A percentile compares a stretch with the other conserved stretches of the same genome.
phyloP scores from a whole-genome alignment of 2,797 vertebrate genomes.

The Crotalus adamanteus region DNA sequence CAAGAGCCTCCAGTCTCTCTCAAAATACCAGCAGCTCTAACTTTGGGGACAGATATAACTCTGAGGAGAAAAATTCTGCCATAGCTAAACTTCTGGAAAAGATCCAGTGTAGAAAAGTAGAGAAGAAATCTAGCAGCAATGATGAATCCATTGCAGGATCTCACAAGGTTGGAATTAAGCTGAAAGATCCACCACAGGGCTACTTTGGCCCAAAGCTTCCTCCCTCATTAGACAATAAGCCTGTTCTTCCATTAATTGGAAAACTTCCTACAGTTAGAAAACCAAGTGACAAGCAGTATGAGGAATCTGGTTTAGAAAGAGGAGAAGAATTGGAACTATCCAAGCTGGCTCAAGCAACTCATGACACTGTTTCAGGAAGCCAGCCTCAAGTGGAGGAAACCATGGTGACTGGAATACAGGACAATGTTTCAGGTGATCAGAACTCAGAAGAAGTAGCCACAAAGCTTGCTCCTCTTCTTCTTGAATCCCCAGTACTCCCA shows the following conservation, averaged over 20 bases:
- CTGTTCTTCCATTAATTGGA: constrained; percentile 90
- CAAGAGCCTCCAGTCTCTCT: constrained; percentile 65
- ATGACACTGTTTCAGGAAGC: constrained; percentile 46
- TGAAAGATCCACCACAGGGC: constrained; percentile 96
- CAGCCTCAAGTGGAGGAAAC: constrained; percentile 65
- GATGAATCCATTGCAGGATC: constrained; percentile 73
- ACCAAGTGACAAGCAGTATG: constrained; percentile 75
- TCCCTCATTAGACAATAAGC: constrained; percentile 87
- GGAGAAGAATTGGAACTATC: constrained; percentile 70
- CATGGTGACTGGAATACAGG: constrained; percentile 59
- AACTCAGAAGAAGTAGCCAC: constrained; percentile 54
- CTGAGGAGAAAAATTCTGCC: constrained; percentile 85
- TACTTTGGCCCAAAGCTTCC: constrained; percentile 97
- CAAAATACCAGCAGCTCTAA: constrained; percentile 66
- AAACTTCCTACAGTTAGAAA: constrained; percentile 89
- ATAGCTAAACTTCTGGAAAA: constrained; percentile 93
- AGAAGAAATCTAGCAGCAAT: constrained; percentile 66
- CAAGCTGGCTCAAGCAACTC: constrained; percentile 66
- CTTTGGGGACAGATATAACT: constrained; percentile 71
- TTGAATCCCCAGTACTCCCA: constrained; percentile 48
- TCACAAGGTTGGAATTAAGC: constrained; percentile 85
- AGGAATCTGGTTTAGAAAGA: constrained; percentile 77
- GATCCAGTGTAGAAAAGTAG: constrained; percentile 86
- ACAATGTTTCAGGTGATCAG: constrained; percentile 67
- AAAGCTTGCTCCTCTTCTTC: constrained; percentile 66